Percentiles rank a stretch among this genome's conserved stretches.
Conservation (phyloP, 2,888 invertebrate species). For the Drosophila antonietae region DNA sequence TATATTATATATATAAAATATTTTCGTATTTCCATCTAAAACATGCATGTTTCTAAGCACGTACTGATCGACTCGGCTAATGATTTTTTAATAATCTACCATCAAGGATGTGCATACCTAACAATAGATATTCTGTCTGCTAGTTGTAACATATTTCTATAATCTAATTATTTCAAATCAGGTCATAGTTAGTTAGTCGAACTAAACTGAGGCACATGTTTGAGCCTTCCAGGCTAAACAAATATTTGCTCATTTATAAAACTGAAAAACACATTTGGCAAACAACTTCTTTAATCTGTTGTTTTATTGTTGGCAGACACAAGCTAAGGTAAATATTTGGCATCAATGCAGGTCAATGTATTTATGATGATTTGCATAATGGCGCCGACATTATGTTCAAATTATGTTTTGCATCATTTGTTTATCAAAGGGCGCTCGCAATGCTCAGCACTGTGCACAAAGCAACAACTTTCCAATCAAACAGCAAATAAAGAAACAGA, state of each 20-base stretch:
- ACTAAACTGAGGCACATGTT: not conserved
- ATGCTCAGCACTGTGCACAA: slow-evolving; percentile 20
- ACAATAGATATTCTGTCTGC: not conserved
- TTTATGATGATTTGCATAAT: slow-evolving; percentile 70
- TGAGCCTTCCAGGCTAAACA: not conserved
- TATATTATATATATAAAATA: not conserved
- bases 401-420: slow-evolving; percentile 63
- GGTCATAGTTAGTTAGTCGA: not conserved
- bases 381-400: slow-evolving; percentile 53
- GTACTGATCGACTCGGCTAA: not conserved
- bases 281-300: not conserved
- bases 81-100: not conserved
- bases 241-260: not conserved
- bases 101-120: not conserved
- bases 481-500: slow-evolving; percentile 12
- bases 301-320: not conserved
- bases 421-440: slow-evolving; percentile 19
- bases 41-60: not conserved
- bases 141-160: not conserved
- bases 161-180: not conserved
- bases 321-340: slow-evolving; percentile 18
- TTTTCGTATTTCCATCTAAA: not conserved
- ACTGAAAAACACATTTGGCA: not conserved
- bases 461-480: slow-evolving; percentile 63
- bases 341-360: slow-evolving; percentile 66